phyloP scores from a whole-genome alignment of 2,888 invertebrate species.

The Thymelicus acteon region DNA sequence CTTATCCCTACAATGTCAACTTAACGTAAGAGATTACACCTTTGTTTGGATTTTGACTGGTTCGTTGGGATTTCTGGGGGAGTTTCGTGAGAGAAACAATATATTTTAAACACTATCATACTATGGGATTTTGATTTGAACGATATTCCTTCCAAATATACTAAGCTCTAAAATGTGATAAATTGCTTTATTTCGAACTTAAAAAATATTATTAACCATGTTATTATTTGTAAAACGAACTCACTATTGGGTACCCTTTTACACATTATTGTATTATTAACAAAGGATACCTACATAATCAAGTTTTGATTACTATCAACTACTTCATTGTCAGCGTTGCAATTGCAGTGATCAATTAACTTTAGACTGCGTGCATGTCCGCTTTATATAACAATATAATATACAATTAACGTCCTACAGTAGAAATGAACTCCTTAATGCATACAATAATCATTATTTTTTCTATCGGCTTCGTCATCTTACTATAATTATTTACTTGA shows the following conservation, averaged over 20 bases:
- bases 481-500: not conserved
- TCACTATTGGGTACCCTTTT: not conserved
- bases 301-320: conserved; percentile 1
- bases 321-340: not conserved
- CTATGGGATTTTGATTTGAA: too few relatives aligned
- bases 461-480: not conserved
- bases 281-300: not conserved
- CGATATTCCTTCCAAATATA: too few relatives aligned
- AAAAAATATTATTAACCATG: not conserved
- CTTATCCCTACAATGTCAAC: conserved; percentile 75
- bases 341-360: not conserved
- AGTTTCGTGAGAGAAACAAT: too few relatives aligned
- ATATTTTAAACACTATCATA: too few relatives aligned
- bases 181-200: not conserved
- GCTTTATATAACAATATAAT: not conserved
- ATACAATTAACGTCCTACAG: not conserved
- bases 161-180: too few relatives aligned
- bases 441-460: conserved; percentile 2
- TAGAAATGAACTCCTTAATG: not conserved
- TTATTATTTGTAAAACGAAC: not conserved
- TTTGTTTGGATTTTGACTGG: not conserved
- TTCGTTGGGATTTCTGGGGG: too few relatives aligned
- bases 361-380: not conserved
- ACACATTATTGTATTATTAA: not conserved
- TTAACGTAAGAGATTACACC: conserved; percentile 65